A percentile compares a stretch with the other conserved stretches of the same genome.
Evolutionary conservation across 1,140 invertebrate genomes (phyloP).

Genomic region (Elymnias hypermnestra): DNA sequence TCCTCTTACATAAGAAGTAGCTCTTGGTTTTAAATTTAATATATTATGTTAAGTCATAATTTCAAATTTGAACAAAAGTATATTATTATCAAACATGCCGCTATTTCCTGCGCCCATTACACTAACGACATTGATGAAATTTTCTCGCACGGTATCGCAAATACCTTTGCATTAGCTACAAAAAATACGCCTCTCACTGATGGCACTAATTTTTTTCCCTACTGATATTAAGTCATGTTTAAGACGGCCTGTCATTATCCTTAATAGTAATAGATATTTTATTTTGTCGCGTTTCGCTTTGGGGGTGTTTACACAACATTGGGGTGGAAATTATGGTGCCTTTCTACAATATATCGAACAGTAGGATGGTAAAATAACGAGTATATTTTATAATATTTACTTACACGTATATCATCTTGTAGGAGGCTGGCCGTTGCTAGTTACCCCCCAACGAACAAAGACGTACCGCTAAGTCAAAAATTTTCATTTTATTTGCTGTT

Average conservation of each 20-base stretch:
- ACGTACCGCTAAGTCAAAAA: too few species aligned
- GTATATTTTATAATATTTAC: too few species aligned
- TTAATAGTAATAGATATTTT: slow-evolving; percentile 76
- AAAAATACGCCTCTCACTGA: slow-evolving; percentile 48
- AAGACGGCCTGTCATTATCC: slow-evolving; percentile 66
- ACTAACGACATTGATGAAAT: slow-evolving; percentile 28
- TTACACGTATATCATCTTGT: too few species aligned
- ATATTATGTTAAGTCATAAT: too few species aligned
- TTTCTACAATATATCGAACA: neutral
- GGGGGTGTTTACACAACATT: slow-evolving; percentile 60
- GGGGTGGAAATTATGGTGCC: slow-evolving; percentile 32
- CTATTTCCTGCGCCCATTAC: slow-evolving; percentile 22
- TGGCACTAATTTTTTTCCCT: slow-evolving; percentile 66
- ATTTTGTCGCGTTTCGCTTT: slow-evolving; percentile 67
- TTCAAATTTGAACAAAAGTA: slow-evolving; percentile 10
- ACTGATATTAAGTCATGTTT: slow-evolving; percentile 75
- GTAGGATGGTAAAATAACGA: too few species aligned
- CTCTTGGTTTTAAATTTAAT: too few species aligned
- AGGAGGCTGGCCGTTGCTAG: too few species aligned
- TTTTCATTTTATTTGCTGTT: too few species aligned
- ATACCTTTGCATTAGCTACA: slow-evolving; percentile 38
- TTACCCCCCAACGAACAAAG: too few species aligned
- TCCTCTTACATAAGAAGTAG: too few species aligned
- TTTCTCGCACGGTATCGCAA: slow-evolving; percentile 33
- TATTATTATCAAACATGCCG: slow-evolving; percentile 31